Evolutionary conservation across 2,113 vertebrate species (phyloP), one percentile per base, ranked within the genome.

Genomic region (Neotragus pygmaeus): DNA sequence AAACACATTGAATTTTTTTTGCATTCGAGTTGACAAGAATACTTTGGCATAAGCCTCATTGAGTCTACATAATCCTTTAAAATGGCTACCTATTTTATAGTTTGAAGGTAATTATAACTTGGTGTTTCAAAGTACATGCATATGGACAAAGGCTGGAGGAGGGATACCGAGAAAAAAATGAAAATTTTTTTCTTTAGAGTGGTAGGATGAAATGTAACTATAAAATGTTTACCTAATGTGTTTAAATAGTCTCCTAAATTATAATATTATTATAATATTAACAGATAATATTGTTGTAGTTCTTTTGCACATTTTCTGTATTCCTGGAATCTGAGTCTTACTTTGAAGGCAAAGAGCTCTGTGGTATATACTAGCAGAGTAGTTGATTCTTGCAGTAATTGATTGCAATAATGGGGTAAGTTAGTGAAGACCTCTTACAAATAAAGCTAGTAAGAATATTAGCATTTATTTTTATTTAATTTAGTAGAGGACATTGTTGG

Each of bases 321-420:
- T 84, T 90, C 88, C 77, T 96, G 84, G 62, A 95, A 88, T 95
- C n/a, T 95, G 17, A 78, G 16, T 96, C 30, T 94, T 66, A 6
- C 94, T 47, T 90, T 90, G 57, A 77, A 45, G 58, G 7, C 70
- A 62, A 21, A 88, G 30, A 87, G 53, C 21, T 94, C 64, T 77
- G 30, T 77, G 25, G n/a, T 70, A 39, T 36, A 28, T 57, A 36
- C 47, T 88, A 64, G 33, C n/a, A 5, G 60, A 39, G 14, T 82
- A 77, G 70, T 55, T 82, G 60, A 62, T 49, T 95, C 66, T 73
- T 39, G 9, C 5, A 73, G 36, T 73, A 25, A 8, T 87, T 39
- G 66, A 14, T n/a, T 62, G 4, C 25, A 58, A 2, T 75, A 57
- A 77, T 88, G 47, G 58, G 28, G 9, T 57, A 55, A 66, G 39